A percentile compares a stretch with the other conserved stretches of the same genome.
Conservation (phyloP, 2,888 invertebrate genomes). For the Eupithecia vulgata region DNA sequence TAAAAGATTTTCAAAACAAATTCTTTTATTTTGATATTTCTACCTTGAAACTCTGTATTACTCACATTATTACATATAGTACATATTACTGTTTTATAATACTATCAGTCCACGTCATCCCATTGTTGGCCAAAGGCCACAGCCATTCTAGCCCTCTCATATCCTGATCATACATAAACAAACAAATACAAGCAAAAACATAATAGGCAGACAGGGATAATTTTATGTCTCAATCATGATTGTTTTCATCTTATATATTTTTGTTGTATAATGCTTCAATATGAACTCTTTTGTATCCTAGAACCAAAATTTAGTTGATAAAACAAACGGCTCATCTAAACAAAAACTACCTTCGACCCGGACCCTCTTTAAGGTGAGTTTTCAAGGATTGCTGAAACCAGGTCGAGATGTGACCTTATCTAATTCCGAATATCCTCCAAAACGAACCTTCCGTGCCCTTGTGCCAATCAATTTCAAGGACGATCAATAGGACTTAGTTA, state of each 20-base stretch:
- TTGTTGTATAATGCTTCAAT: not conserved
- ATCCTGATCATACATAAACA: not conserved
- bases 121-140: not conserved
- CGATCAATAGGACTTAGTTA: slow-evolving; percentile 1
- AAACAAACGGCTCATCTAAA: not conserved
- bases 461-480: not conserved
- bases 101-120: not conserved
- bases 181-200: not conserved
- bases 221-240: not conserved
- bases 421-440: not conserved
- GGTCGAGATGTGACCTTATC: not conserved
- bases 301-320: not conserved
- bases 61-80: too few relatives aligned
- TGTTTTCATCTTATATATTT: not conserved
- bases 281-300: not conserved
- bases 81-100: not conserved
- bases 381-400: not conserved
- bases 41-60: too few relatives aligned
- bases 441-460: not conserved
- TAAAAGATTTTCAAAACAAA: too few relatives aligned
- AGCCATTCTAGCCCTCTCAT: slow-evolving; percentile 1
- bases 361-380: not conserved
- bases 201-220: not conserved
- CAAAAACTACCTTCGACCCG: not conserved
- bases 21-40: too few relatives aligned